A percentile compares a stretch with the other conserved stretches of the same genome.
Evolutionary conservation across 2,888 invertebrate genomes (phyloP).

Genomic region (Bruchidius siliquastri): DNA sequence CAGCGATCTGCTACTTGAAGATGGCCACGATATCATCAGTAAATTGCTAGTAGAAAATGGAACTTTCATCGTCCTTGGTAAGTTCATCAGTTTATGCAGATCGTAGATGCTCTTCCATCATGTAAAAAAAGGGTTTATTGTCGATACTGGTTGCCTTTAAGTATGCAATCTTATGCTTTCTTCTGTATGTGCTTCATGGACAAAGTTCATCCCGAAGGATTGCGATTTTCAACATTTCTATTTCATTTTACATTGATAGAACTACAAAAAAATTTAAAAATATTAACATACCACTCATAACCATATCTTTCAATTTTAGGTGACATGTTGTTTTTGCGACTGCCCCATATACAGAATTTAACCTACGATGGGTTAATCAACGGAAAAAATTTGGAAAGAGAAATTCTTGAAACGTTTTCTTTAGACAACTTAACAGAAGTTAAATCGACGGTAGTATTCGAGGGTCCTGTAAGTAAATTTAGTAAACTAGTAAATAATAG

Average conservation of each 20-base stretch:
- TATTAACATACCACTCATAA: neutral
- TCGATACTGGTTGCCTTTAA: too few relatives aligned
- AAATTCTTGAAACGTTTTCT: slow-evolving; percentile 34
- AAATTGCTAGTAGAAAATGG: slow-evolving; percentile 27
- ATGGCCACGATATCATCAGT: slow-evolving; percentile 31
- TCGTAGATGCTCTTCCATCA: too few relatives aligned
- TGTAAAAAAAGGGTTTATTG: too few relatives aligned
- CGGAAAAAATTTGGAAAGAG: slow-evolving; percentile 26
- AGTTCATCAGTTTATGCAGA: neutral
- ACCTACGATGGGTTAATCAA: slow-evolving; percentile 32
- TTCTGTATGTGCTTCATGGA: too few relatives aligned
- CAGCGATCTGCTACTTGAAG: slow-evolving; percentile 36
- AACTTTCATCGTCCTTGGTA: slow-evolving; percentile 33
- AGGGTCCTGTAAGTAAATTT: slow-evolving; percentile 27
- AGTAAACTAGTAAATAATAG: neutral
- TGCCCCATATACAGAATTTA: slow-evolving; percentile 35
- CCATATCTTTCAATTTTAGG: slow-evolving; percentile 27
- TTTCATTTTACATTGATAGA: too few relatives aligned
- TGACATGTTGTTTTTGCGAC: slow-evolving; percentile 36
- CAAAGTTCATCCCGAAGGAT: too few relatives aligned
- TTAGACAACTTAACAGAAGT: slow-evolving; percentile 28
- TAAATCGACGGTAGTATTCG: slow-evolving; percentile 29
- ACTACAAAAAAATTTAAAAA: too few relatives aligned
- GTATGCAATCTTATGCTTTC: too few relatives aligned
- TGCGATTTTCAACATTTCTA: too few relatives aligned